Conservation (phyloP, 2,113 vertebrate genomes). For the Chiloscyllium plagiosum region DNA sequence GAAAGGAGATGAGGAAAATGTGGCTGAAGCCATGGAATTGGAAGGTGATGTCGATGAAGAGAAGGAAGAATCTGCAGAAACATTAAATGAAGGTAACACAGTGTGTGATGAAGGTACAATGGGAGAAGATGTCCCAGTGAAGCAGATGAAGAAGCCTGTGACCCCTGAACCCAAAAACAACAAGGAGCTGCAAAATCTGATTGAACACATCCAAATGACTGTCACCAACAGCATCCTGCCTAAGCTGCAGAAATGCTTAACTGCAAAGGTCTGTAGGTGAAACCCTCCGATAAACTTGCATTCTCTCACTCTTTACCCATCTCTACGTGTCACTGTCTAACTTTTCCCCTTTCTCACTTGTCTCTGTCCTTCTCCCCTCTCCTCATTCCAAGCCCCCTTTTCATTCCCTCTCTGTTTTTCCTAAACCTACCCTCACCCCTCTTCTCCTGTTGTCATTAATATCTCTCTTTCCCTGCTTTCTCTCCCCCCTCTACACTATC, state of each 20-base stretch:
- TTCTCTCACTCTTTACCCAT: neutral
- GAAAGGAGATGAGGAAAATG: constrained; percentile 46
- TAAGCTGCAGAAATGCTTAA: constrained; percentile 80
- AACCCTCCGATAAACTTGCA: neutral
- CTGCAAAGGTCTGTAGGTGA: constrained; percentile 69
- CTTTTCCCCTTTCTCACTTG: neutral
- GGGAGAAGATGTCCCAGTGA: constrained; percentile 29
- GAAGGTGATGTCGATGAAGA: constrained; percentile 55
- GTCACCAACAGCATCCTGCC: constrained; percentile 75
- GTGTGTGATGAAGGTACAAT: neutral
- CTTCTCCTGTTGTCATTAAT: neutral
- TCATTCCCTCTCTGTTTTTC: neutral
- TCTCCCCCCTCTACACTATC: neutral
- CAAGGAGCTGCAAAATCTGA: constrained; percentile 70
- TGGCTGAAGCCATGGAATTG: constrained; percentile 56
- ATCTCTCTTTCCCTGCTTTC: neutral
- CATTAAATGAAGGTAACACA: neutral
- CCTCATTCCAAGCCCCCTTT: neutral
- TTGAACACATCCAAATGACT: constrained; percentile 70
- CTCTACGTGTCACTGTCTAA: neutral
- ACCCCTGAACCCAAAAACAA: constrained; percentile 70
- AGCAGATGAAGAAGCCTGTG: constrained; percentile 42
- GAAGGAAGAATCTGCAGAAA: constrained; percentile 39
- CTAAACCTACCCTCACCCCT: too few species aligned
- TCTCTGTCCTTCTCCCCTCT: too few species aligned